Percentiles rank a stretch among this genome's conserved stretches.
Evolutionary conservation across 2,797 vertebrate species (phyloP).

Genomic region (Dicrostonyx torquatus): DNA sequence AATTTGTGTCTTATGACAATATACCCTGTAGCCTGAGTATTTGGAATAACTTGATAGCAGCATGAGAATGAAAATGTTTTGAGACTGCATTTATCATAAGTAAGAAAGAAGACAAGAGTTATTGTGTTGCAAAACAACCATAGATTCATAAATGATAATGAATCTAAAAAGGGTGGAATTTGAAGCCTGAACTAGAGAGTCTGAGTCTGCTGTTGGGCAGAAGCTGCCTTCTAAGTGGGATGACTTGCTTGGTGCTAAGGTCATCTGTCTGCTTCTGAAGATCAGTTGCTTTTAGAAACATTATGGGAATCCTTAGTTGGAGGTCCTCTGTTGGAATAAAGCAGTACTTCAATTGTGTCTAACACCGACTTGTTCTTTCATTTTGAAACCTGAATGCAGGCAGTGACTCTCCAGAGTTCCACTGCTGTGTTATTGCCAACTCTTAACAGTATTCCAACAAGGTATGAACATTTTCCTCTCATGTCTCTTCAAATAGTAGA

Average conservation of each 20-base stretch:
- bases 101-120: constrained; percentile 6
- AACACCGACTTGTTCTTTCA: neutral
- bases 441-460: neutral
- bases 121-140: neutral
- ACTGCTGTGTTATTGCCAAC: neutral
- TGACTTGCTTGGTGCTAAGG: neutral
- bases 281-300: neutral
- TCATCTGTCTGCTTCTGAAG: neutral
- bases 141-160: neutral
- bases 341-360: neutral
- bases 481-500: neutral
- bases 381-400: neutral
- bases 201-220: neutral
- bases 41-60: neutral
- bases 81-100: neutral
- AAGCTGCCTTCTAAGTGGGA: neutral
- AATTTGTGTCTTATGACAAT: neutral
- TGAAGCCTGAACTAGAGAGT: neutral
- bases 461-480: neutral
- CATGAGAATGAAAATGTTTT: neutral
- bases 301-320: neutral
- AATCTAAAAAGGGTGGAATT: neutral
- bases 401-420: neutral
- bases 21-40: neutral
- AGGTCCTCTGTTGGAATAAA: neutral